Conservation (phyloP, 2,888 invertebrate species). For the Tortricodes alternella region DNA sequence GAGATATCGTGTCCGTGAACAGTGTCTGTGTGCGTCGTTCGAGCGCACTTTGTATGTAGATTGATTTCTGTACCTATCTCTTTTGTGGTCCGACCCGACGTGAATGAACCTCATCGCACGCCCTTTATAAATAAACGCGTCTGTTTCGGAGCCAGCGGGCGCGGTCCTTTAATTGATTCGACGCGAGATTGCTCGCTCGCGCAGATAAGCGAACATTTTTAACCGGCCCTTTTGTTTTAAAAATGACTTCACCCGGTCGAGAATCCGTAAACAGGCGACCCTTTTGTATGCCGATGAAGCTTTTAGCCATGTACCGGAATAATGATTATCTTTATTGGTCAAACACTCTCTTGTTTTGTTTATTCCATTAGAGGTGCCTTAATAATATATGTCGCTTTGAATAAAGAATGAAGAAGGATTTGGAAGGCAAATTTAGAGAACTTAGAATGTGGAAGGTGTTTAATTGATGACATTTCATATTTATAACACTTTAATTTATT, state of each 20-base stretch:
- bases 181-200: conserved; percentile 40
- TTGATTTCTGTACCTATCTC: too few species aligned
- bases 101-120: conserved; percentile 19
- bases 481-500: too few species aligned
- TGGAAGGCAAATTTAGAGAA: neutral
- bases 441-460: too few species aligned
- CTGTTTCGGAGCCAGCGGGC: conserved; percentile 39
- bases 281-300: conserved; percentile 54
- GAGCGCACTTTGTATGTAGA: too few species aligned
- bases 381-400: neutral
- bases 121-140: conserved; percentile 39
- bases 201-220: conserved; percentile 50
- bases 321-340: conserved; percentile 41
- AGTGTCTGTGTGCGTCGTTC: too few species aligned
- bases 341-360: conserved; percentile 3
- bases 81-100: too few species aligned
- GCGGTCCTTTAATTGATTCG: conserved; percentile 55
- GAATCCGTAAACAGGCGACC: conserved; percentile 45
- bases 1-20: too few species aligned
- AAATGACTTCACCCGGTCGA: conserved; percentile 49
- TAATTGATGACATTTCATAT: too few species aligned
- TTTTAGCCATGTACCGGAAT: conserved; percentile 54
- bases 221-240: conserved; percentile 52
- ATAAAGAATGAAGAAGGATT: neutral
- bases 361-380: neutral